Percentiles rank a stretch among this genome's conserved stretches.
Conservation (phyloP, 2,113 vertebrate genomes). For the Eulacestoma nigropectus region DNA sequence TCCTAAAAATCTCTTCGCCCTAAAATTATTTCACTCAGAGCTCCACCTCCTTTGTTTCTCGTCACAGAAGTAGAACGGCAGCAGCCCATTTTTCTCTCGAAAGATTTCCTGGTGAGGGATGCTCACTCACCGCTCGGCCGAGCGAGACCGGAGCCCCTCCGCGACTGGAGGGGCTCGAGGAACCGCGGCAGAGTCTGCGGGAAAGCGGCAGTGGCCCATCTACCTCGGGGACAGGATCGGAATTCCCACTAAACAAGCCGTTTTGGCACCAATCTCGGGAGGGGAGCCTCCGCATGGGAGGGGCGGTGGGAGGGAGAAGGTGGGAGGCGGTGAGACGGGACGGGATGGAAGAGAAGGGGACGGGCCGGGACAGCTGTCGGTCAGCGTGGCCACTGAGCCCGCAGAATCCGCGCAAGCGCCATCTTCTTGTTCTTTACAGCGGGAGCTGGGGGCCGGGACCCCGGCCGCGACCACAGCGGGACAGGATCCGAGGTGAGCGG, state of each 20-base stretch:
- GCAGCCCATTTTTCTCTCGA: fast-evolving
- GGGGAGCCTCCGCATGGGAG: fast-evolving
- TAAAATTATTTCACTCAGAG: neutral
- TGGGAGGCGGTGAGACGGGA: neutral
- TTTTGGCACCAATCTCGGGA: fast-evolving
- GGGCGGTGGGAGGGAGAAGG: neutral
- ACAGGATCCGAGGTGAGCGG: no score
- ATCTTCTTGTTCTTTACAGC: neutral
- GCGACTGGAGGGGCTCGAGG: no score
- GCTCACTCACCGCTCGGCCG: fast-evolving
- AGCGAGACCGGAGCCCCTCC: no score
- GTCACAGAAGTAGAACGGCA: neutral
- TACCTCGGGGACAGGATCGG: fast-evolving
- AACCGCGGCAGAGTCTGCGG: neutral
- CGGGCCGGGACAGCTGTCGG: neutral
- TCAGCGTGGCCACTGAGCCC: neutral
- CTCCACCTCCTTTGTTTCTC: neutral
- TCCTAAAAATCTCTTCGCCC: neutral
- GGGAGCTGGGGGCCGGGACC: no score
- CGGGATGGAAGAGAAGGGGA: no score
- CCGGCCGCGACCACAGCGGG: fast-evolving
- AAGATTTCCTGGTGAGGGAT: fast-evolving
- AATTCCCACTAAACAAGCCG: neutral
- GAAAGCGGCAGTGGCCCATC: fast-evolving
- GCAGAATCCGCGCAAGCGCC: neutral